Conservation (phyloP, 1,140 invertebrate genomes). For the Probaryconus sp. region DNA sequence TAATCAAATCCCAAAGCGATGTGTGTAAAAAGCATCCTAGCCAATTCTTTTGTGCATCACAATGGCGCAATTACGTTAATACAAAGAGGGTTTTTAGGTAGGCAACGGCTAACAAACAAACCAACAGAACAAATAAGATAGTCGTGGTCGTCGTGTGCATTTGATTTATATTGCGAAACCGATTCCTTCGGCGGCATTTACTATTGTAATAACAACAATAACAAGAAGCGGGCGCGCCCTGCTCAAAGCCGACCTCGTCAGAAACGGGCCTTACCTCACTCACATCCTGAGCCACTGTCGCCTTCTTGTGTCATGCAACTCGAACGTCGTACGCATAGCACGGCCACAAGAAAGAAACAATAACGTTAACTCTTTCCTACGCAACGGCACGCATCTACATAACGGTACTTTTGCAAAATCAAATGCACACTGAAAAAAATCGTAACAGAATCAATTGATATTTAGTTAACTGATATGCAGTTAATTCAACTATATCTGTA, state of each 20-base stretch:
- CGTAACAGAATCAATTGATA: too few species aligned
- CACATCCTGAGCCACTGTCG: constrained; percentile 59
- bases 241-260: constrained; percentile 50
- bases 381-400: constrained; percentile 35
- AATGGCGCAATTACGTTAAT: constrained; percentile 34
- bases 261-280: constrained; percentile 63
- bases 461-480: too few species aligned
- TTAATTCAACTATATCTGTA: too few species aligned
- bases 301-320: constrained; percentile 7
- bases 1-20: constrained; percentile 9
- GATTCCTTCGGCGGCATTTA: constrained; percentile 59
- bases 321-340: constrained; percentile 2
- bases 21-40: too few species aligned
- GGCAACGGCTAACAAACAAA: neutral
- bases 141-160: constrained; percentile 36
- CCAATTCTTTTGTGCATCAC: constrained; percentile 18
- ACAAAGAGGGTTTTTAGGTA: constrained; percentile 32
- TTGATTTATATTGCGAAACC: constrained; percentile 64
- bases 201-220: constrained; percentile 64
- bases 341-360: neutral
- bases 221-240: constrained; percentile 67
- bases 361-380: constrained; percentile 4
- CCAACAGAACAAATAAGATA: constrained; percentile 35
- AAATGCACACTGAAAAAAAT: neutral
- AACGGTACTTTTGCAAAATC: constrained; percentile 9